These are phyloP conservation scores for Columbina picui DNA, from an alignment of 2,113 vertebrate genomes.

Conservation along the genomic window DNA sequence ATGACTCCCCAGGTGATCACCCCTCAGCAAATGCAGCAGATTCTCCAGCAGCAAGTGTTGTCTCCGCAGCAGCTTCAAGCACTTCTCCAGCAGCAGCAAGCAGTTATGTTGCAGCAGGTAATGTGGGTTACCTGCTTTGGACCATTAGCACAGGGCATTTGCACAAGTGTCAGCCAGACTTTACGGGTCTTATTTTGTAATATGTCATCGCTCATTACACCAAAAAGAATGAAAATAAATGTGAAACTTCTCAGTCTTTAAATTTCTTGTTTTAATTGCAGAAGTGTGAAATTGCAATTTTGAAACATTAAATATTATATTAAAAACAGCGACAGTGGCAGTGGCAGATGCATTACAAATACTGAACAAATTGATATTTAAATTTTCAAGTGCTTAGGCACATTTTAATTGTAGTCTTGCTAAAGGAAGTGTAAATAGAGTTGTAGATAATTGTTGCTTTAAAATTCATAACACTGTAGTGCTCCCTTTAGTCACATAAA, in stretches of 20 bases:
- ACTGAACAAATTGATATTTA: slow-evolving; percentile 56
- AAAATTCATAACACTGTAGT: slow-evolving; percentile 52
- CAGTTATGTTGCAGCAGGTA: slow-evolving; percentile 99
- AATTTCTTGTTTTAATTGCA: not conserved
- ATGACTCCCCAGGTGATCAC: slow-evolving; percentile 99
- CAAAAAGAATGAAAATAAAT: not conserved
- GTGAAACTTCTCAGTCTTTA: not conserved
- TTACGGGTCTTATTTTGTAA: not conserved
- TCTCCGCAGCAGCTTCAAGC: slow-evolving; percentile 98
- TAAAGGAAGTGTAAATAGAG: slow-evolving; percentile 66
- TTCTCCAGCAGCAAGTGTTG: slow-evolving; percentile 98
- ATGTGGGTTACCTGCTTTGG: slow-evolving; percentile 82
- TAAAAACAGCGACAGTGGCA: slow-evolving; percentile 15
- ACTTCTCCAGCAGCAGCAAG: slow-evolving; percentile 97
- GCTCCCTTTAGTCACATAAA: slow-evolving; percentile 52
- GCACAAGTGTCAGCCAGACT: not conserved
- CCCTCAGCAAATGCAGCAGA: slow-evolving; percentile 99
- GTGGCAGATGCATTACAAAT: slow-evolving; percentile 34
- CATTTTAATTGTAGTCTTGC: slow-evolving; percentile 66
- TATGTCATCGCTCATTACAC: not conserved
- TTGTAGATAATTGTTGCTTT: slow-evolving; percentile 64
- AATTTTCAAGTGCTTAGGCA: slow-evolving; percentile 58
- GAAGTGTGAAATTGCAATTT: not conserved
- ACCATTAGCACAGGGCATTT: slow-evolving; percentile 30
- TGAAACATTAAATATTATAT: not conserved